Conservation (phyloP, 2,113 vertebrate genomes). For the Triplophysa siluroides region DNA sequence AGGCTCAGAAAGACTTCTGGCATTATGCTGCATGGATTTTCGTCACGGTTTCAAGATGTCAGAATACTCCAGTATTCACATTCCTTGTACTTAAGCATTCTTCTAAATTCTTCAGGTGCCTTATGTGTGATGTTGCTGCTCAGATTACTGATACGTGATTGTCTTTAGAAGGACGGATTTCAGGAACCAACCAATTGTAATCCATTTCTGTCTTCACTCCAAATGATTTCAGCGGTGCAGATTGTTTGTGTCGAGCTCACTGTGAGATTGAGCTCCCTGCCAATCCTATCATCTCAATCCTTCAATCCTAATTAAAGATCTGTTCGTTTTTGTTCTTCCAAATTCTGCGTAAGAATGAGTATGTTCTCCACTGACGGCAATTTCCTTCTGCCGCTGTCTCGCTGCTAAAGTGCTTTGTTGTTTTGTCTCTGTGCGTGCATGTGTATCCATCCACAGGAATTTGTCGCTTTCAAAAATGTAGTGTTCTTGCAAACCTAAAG, state of each 20-base stretch:
- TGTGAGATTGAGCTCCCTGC: not conserved
- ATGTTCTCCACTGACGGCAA: not conserved
- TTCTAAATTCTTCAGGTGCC: not conserved
- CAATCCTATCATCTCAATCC: conserved; percentile 27
- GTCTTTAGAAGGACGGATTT: conserved; percentile 2
- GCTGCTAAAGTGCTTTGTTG: not conserved
- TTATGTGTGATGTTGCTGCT: conserved; percentile 3
- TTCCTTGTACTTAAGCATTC: not conserved
- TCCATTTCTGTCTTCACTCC: not conserved
- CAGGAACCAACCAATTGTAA: conserved; percentile 11
- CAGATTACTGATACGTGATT: conserved; percentile 13
- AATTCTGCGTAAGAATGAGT: conserved; percentile 18
- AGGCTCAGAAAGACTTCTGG: conserved; percentile 24
- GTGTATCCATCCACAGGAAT: not conserved
- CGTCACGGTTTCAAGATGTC: not conserved
- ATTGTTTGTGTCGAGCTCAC: conserved; percentile 14
- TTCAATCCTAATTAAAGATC: conserved; percentile 21
- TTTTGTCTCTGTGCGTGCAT: not conserved
- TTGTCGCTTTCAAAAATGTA: not conserved
- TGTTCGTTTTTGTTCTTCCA: conserved; percentile 2
- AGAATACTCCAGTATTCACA: conserved; percentile 2
- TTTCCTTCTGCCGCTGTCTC: conserved; percentile 23
- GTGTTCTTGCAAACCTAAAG: not conserved
- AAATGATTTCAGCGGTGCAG: conserved; percentile 1
- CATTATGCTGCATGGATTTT: conserved; percentile 13